Conservation (phyloP, 2,797 vertebrate species). For the Amblyraja radiata region DNA sequence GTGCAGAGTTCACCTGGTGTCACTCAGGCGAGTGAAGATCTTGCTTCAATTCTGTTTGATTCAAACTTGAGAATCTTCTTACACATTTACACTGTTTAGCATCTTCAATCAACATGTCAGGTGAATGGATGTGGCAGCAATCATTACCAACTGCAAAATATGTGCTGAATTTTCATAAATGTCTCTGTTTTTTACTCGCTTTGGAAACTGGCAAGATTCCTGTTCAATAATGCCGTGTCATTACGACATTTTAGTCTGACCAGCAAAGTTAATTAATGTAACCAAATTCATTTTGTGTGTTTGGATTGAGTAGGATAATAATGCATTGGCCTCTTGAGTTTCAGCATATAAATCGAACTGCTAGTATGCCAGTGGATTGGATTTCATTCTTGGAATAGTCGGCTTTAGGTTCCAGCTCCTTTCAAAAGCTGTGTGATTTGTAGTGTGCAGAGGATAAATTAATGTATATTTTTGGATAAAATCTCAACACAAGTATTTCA, state of each 20-base stretch:
- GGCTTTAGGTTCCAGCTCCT: neutral
- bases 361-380: neutral
- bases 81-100: too few relatives aligned
- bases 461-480: conserved; percentile 4
- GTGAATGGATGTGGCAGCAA: neutral
- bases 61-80: too few relatives aligned
- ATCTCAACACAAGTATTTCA: neutral
- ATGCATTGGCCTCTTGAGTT: neutral
- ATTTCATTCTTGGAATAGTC: neutral
- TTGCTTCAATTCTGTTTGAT: neutral
- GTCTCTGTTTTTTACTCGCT: neutral
- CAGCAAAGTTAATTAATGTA: neutral
- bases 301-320: neutral
- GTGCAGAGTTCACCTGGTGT: too few relatives aligned
- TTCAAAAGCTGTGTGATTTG: neutral
- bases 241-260: neutral
- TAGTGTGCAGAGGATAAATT: neutral
- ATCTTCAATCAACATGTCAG: neutral
- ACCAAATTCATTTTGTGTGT: neutral
- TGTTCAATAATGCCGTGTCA: neutral
- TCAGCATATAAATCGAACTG: conserved; percentile 15
- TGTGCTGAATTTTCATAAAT: neutral
- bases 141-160: conserved; percentile 1
- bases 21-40: neutral
- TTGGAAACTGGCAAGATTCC: neutral